These are phyloP conservation scores for Typhlichthys eigenmanni DNA, from an alignment of 2,797 vertebrate species.

Conservation along the genomic window DNA sequence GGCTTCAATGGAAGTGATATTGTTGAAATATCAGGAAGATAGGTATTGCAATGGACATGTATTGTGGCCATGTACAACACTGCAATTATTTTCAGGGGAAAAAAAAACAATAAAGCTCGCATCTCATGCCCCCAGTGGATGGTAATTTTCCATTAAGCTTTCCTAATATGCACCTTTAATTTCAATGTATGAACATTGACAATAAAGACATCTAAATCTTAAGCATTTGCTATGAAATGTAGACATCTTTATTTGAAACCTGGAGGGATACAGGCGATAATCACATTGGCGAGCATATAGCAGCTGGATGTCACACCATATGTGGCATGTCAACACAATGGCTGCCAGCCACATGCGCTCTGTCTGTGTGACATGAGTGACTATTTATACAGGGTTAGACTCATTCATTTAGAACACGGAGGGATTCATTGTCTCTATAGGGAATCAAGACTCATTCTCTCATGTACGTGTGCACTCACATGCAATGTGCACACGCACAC, in stretches of 20 bases:
- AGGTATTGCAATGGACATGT: no score
- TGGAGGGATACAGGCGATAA: constrained; percentile 22
- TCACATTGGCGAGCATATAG: constrained; percentile 20
- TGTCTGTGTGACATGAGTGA: constrained; percentile 21
- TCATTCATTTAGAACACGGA: constrained; percentile 8
- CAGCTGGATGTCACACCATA: constrained; percentile 41
- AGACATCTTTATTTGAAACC: not conserved
- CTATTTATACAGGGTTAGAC: constrained; percentile 30
- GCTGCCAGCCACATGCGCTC: constrained; percentile 16
- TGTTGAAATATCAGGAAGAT: no score
- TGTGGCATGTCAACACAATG: constrained; percentile 34
- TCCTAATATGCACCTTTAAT: no score
- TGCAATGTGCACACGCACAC: constrained; percentile 18
- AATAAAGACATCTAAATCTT: no score
- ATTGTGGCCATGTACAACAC: no score
- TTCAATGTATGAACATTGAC: no score
- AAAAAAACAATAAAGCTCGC: no score
- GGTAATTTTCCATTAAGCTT: no score
- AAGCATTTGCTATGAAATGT: no score
- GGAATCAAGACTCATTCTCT: constrained; percentile 2
- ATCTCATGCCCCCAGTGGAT: no score
- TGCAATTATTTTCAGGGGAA: no score
- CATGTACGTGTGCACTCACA: constrained; percentile 12
- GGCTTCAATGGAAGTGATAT: no score
- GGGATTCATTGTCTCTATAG: constrained; percentile 28